Evolutionary conservation across 2,888 invertebrate species (phyloP).

Genomic region (Protodeltote pygarga): DNA sequence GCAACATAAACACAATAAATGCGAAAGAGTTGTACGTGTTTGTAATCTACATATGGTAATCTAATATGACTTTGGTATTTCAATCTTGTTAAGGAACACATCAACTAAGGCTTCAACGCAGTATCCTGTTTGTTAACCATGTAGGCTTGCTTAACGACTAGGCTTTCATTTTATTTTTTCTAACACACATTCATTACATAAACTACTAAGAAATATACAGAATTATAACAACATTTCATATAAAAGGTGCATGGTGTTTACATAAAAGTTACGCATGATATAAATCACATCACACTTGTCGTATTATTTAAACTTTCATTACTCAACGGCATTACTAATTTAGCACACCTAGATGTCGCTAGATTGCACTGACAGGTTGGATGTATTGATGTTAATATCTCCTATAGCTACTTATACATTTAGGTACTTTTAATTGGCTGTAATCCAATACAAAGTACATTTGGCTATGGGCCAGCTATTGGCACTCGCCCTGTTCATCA

Average conservation of each 20-base stretch:
- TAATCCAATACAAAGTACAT: slow-evolving; percentile 86
- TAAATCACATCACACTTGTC: slow-evolving; percentile 31
- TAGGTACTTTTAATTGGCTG: slow-evolving; percentile 85
- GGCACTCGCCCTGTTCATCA: slow-evolving; percentile 82
- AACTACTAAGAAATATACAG: neutral
- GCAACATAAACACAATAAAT: neutral
- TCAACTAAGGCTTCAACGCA: slow-evolving; percentile 75
- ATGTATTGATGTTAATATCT: slow-evolving; percentile 74
- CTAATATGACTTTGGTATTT: slow-evolving; percentile 81
- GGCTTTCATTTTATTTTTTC: slow-evolving; percentile 59
- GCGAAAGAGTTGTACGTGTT: slow-evolving; percentile 66
- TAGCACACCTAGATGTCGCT: slow-evolving; percentile 73
- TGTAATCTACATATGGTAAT: slow-evolving; percentile 73
- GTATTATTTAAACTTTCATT: slow-evolving; percentile 56
- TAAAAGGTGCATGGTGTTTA: slow-evolving; percentile 17
- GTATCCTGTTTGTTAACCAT: slow-evolving; percentile 76
- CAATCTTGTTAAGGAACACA: slow-evolving; percentile 78
- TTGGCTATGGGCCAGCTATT: slow-evolving; percentile 79
- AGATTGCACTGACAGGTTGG: slow-evolving; percentile 75
- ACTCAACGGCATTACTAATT: slow-evolving; percentile 68
- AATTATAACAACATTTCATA: neutral
- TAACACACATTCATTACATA: slow-evolving; percentile 20
- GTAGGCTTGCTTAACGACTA: slow-evolving; percentile 66
- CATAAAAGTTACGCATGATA: slow-evolving; percentile 31
- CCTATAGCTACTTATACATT: slow-evolving; percentile 64